A percentile compares a stretch with the other conserved stretches of the same genome.
Conservation (phyloP, 2,797 vertebrate genomes). For the Danio choprae region DNA sequence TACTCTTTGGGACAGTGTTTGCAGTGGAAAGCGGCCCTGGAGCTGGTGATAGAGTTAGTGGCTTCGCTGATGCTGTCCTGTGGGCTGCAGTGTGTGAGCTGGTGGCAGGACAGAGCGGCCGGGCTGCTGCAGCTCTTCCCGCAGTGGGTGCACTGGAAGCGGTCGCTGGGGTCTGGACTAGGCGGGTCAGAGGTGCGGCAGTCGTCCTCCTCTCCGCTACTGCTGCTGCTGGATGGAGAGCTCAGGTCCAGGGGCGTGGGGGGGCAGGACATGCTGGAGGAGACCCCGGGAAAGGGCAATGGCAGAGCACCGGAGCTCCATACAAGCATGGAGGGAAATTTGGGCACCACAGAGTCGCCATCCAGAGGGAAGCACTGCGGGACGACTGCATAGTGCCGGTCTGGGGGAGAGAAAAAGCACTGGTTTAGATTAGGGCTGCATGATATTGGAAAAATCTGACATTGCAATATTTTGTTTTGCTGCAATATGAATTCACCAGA, state of each 20-base stretch:
- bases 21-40: conserved; percentile 88
- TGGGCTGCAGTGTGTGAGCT: conserved; percentile 74
- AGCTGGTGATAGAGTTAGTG: conserved; percentile 37
- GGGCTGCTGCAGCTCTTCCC: conserved; percentile 84
- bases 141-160: conserved; percentile 83
- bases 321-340: conserved; percentile 79
- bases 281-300: conserved; percentile 72
- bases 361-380: conserved; percentile 79
- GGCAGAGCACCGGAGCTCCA: conserved; percentile 80
- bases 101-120: conserved; percentile 85
- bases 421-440: too few relatives aligned
- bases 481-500: too few relatives aligned
- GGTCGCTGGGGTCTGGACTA: conserved; percentile 82
- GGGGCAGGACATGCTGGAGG: conserved; percentile 67
- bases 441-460: too few relatives aligned
- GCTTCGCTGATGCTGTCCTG: conserved; percentile 36
- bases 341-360: conserved; percentile 75
- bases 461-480: too few relatives aligned
- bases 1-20: conserved; percentile 98
- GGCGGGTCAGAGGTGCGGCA: conserved; percentile 88
- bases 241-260: conserved; percentile 86
- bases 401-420: conserved; percentile 34
- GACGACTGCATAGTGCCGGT: conserved; percentile 78
- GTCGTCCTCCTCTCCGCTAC: conserved; percentile 90
- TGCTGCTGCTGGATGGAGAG: conserved; percentile 77